Percentiles rank a stretch among this genome's conserved stretches.
phyloP scores from a whole-genome alignment of 2,113 vertebrate species.

The Pundamilia nyererei region DNA sequence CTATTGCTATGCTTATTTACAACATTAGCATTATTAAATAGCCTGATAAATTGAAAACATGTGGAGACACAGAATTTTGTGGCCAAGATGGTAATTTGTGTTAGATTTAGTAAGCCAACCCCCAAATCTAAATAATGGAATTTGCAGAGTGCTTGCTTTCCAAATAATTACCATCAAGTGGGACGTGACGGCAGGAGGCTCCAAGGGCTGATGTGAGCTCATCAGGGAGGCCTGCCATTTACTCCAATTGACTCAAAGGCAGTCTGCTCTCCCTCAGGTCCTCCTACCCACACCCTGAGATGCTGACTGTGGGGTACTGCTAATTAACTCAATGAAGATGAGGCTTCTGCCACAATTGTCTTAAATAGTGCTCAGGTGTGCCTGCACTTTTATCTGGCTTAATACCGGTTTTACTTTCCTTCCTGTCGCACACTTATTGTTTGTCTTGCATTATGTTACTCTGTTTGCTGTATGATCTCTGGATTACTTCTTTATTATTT shows the following conservation, averaged over 20 bases:
- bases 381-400: constrained; percentile 2
- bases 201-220: constrained; percentile 61
- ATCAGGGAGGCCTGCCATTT: constrained; percentile 65
- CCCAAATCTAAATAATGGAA: constrained; percentile 65
- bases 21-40: constrained; percentile 17
- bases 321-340: constrained; percentile 71
- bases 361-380: constrained; percentile 58
- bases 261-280: constrained; percentile 63
- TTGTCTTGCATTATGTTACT: background rate
- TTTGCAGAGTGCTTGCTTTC: constrained; percentile 61
- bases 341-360: constrained; percentile 57
- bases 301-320: constrained; percentile 57
- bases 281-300: constrained; percentile 51
- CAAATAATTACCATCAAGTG: constrained; percentile 68
- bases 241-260: constrained; percentile 62
- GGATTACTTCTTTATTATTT: background rate
- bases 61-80: constrained; percentile 12
- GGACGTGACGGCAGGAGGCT: constrained; percentile 59
- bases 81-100: constrained; percentile 15
- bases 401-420: background rate
- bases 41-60: constrained; percentile 15
- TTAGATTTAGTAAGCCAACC: constrained; percentile 31
- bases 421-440: background rate
- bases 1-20: constrained; percentile 7
- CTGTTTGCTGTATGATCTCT: background rate